Conservation (phyloP, 2,888 invertebrate species). For the Unio pictorum region DNA sequence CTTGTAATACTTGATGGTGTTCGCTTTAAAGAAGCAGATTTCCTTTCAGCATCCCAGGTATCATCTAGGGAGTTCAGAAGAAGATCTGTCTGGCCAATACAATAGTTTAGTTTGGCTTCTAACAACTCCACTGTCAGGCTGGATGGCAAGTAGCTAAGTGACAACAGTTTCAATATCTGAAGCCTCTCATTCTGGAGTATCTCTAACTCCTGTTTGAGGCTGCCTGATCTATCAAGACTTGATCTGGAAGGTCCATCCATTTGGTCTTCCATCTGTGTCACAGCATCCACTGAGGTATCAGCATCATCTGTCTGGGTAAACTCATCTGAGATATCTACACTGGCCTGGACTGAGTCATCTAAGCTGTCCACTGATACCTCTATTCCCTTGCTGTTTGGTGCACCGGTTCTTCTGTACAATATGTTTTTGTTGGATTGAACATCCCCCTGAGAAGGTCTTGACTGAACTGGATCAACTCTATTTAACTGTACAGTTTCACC, state of each 20-base stretch:
- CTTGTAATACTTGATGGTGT: slow-evolving; percentile 38
- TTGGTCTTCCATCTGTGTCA: slow-evolving; percentile 7
- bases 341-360: slow-evolving; percentile 34
- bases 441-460: too few species aligned
- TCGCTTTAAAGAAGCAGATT: slow-evolving; percentile 11
- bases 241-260: slow-evolving; percentile 2
- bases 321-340: slow-evolving; percentile 50
- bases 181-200: slow-evolving; percentile 63
- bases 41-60: slow-evolving; percentile 10
- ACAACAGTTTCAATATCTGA: slow-evolving; percentile 65
- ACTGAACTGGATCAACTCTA: too few species aligned
- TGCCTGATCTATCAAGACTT: slow-evolving; percentile 17
- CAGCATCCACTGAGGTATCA: slow-evolving; percentile 15
- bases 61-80: slow-evolving; percentile 64
- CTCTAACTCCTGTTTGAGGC: slow-evolving; percentile 60
- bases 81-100: slow-evolving; percentile 70
- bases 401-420: too few species aligned
- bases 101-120: slow-evolving; percentile 71
- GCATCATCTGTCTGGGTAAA: slow-evolving; percentile 53
- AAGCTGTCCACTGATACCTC: background rate
- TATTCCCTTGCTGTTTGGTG: too few species aligned
- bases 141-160: slow-evolving; percentile 66
- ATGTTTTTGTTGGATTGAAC: too few species aligned
- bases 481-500: too few species aligned
- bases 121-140: slow-evolving; percentile 69